Evolutionary conservation across 1,140 invertebrate species (phyloP), one percentile per base, ranked within the genome.

Genomic region (Drosophila suzukii): DNA sequence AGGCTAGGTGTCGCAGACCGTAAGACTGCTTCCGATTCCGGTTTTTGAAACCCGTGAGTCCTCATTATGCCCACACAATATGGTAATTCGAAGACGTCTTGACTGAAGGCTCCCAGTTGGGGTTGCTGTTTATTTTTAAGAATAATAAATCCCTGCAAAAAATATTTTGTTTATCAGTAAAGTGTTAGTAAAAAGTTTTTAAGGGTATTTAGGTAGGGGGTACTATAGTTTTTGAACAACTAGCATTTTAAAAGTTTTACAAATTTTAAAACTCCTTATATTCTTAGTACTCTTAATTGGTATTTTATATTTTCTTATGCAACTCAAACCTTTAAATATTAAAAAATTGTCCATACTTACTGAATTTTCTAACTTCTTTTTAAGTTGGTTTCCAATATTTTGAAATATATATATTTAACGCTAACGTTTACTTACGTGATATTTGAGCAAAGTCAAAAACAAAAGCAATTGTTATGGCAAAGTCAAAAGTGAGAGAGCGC

Each of bases 11-110:
- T 60, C 34, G 67, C 34, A 13, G 15, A 59, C 47, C 24, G 47
- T 55, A 58, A 51, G 30, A 30, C 49, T 36, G 71, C 47, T 75
- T 75, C 72, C 73, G 54, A 75, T 75, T 75, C 61, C 49, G 72
- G 49, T 75, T 66, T 59, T 58, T 15, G 11, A 34, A 50, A 41
- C 39, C 38, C 59, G 32, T 17, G 24, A 11, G 17, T 53, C 46
- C 46, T 58, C 50, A 68, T 55, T 70, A 39, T 41, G 27, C 24
- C 67, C 41, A 57, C 51, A 70, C 24, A 17, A 68, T 56, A 56
- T 68, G 50, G 43, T 39, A 70, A 47, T 66, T 17, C 10, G 32
- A 38, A 27, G 10, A 6, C 7, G 8, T 47, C 15, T 41, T 32
- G 27, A 41, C 12, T 8, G 36, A 62, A 58, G 53, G 13, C 54